Evolutionary conservation across 2,797 vertebrate species (phyloP).

Genomic region (Acanthopagrus latus): DNA sequence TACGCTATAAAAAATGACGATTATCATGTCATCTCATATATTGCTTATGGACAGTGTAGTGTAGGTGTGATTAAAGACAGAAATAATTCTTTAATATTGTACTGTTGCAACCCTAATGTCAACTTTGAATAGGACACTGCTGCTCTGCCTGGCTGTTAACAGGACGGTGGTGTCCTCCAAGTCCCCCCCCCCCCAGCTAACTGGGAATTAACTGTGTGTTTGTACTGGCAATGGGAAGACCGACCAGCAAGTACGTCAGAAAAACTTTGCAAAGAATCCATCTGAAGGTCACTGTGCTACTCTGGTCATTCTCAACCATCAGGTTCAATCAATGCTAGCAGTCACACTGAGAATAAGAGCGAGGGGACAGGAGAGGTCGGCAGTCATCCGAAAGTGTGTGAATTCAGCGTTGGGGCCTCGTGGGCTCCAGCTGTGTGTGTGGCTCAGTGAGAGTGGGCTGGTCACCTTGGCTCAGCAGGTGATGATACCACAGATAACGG

Average conservation of each 20-base stretch:
- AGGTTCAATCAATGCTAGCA: constrained; percentile 36
- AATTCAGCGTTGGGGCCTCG: constrained; percentile 29
- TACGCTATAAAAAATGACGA: no score
- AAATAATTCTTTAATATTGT: no score
- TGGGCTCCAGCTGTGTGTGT: constrained; percentile 54
- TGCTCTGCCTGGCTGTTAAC: constrained; percentile 29
- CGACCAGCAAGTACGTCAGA: constrained; percentile 25
- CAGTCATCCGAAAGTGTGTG: constrained; percentile 36
- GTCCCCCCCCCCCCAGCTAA: constrained; percentile 36
- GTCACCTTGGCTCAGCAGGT: constrained; percentile 71
- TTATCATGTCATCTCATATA: no score
- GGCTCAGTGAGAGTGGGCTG: constrained; percentile 28
- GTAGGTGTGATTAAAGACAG: no score
- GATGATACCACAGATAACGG: constrained; percentile 45
- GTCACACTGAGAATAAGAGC: constrained; percentile 17
- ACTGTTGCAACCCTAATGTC: no score
- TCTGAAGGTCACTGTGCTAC: constrained; percentile 65
- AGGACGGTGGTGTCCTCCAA: constrained; percentile 36
- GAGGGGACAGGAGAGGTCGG: constrained; percentile 42
- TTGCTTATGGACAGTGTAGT: no score
- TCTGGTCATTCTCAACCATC: constrained; percentile 19
- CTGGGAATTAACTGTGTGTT: constrained; percentile 71
- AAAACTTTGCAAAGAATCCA: constrained; percentile 61
- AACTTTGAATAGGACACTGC: neutral
- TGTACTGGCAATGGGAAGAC: constrained; percentile 59